Base-by-base conservation (phyloP, 2,888 invertebrate species). In the Agrochola litura region DNA sequence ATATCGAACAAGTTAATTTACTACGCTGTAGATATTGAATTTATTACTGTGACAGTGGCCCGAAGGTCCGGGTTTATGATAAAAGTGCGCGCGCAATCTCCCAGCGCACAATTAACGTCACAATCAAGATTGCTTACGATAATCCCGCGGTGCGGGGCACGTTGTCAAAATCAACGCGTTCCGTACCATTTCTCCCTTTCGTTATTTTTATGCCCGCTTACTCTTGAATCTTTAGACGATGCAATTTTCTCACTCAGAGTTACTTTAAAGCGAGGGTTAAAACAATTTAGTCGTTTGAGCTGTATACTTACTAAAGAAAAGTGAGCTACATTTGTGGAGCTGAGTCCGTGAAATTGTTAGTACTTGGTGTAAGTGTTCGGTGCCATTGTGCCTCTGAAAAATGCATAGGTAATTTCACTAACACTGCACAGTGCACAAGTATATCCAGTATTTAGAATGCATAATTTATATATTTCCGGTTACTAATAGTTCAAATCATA, bases 121-220 rank as follows among this genome's bases (percentile, higher is more conserved):
- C 91, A 93, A 93, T 94, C 93, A 93, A 93, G 93, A 93, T 93
- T 91, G 88, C 89, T 89, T 82, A 84, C 91, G 90, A 90, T 93
- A 93, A 93, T 93, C 91, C 90, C 80, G 86, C 79, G 79, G 78
- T 75, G 71, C 74, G 49, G 52, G 54, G 74, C 25, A 67, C 60
- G 64, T 61, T 76, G n/a, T 76, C 64, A 66, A 81, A 86, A 82
- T 86, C 80, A 81, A 79, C 79, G 82, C 69, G 56, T 81, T 81
- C 65, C 64, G 16, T 69, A 61, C 65, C 65, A 82, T 84, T 81
- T 77, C 64, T 61, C 25, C 37, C 19, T 65, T 82, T 65, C 58
- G 25, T 81, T 77, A 72, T 79, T 86, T 73, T 79, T 78, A 74
- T 84, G 61, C 70, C 74, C 79, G 64, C 73, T 79, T 73, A 64